phyloP scores from a whole-genome alignment of 2,888 invertebrate species.

The Clusia tigrina region DNA sequence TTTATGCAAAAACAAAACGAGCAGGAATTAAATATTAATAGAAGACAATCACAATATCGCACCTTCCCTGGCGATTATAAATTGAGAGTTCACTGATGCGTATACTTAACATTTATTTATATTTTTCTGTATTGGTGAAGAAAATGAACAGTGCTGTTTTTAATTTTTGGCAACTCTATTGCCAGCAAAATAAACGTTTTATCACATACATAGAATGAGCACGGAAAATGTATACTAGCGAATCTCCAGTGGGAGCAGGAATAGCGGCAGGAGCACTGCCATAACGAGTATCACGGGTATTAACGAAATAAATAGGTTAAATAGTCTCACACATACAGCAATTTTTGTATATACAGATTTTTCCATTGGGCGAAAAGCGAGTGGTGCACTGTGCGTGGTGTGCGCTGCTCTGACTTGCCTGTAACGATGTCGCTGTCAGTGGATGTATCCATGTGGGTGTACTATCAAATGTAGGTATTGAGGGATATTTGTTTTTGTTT shows the following conservation, averaged over 20 bases:
- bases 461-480: neutral
- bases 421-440: too few relatives aligned
- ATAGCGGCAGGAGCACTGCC: neutral
- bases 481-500: neutral
- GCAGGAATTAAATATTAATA: too few relatives aligned
- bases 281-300: conserved; percentile 14
- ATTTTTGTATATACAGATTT: too few relatives aligned
- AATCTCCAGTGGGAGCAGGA: neutral
- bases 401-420: neutral
- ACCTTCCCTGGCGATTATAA: too few relatives aligned
- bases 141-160: neutral
- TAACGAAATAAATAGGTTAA: conserved; percentile 32
- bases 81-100: conserved; percentile 60
- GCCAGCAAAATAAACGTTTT: neutral
- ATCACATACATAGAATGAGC: neutral
- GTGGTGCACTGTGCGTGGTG: too few relatives aligned
- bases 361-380: neutral
- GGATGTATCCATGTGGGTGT: too few relatives aligned
- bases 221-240: neutral
- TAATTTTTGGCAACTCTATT: conserved; percentile 22
- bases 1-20: too few relatives aligned
- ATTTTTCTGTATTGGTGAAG: conserved; percentile 14
- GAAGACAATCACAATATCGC: too few relatives aligned
- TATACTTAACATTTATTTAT: conserved; percentile 56
- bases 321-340: too few relatives aligned